Base-by-base conservation (phyloP, 2,113 vertebrate genomes). In the Parus major region DNA sequence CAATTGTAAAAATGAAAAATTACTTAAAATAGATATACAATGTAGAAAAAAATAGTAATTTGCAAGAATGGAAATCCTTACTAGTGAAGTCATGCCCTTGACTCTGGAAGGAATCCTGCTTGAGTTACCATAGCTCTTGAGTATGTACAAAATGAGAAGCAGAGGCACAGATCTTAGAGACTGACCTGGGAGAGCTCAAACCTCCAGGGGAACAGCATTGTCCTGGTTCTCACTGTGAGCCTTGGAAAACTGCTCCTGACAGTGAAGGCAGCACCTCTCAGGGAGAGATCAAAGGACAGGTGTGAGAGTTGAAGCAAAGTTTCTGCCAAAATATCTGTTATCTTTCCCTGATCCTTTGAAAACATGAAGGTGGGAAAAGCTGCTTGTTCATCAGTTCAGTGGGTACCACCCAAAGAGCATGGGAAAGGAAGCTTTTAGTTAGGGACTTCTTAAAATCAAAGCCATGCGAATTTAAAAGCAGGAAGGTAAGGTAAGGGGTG, bases 121-220 rank as follows among this genome's bases (percentile, higher is more conserved):
- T 23, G 52, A 42, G 21, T 35, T 60, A 5, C 18, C 49, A 1
- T 0, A 5, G 24, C 33, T 29, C 75, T 49, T 44, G 35, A 10
- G 39, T 33, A 0, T 3, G 16, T 35, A 3, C 12, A 28, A 17
- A 27, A 15, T 0, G 15, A 47, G 55, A 18, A 52, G 57, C 16
- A 39, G 29, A 17, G 28, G 12, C 17, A 7, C 9, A 35, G 56
- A 14, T 33, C 31, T 77, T 3, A 8, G 36, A 41, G 33, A 8
- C 12, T 35, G 11, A 2, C 24, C 27, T 55, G 47, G 10, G 27
- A 23, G 50, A 42, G 10, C 24, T 52, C 39, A 25, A 1, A 27
- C 19, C 42, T 46, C 25, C 11, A 33, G 27, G n/a, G 36, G 12
- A 44, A 3, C 4, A 10, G 31, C 12, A 2, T 25, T 28, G 17